Base-by-base conservation (phyloP, 2,888 invertebrate species). In the Stomorhina lunata region DNA sequence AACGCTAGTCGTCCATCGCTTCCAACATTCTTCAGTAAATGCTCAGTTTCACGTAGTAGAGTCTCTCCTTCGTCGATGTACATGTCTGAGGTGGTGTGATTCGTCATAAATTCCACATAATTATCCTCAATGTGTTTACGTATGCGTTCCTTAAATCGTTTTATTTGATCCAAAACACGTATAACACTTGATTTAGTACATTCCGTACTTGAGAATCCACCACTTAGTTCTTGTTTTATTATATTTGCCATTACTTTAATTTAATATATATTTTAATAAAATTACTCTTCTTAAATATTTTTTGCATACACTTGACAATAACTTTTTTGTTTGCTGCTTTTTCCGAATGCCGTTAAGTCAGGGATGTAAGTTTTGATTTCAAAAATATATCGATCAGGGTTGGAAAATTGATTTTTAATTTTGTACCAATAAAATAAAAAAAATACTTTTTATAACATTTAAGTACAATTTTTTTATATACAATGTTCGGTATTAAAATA, bases 1-100 rank as follows among this genome's bases (percentile, higher is more conserved):
- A 95, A 91, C 84, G 94, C 93, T 22, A 92, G 92, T 88, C 93
- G 93, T 0, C 94, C 93, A 79, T 93, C 92, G 61, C 93, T 92
- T 86, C 95, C 94, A 81, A 96, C 85, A n/a, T 86, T 87, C 15
- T 88, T 86, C 0, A 91, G 81, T 9, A 91, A 77, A 27, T 89
- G 84, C 25, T 86, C 86, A 0, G 90, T 87, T 73, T 91, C 90
- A 2, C 86, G 85, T 27, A 88, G 84, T 1, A 91, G 72, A 0
- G 87, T 80, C 22, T 87, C 86, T 0, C 89, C 88, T 45, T 91
- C 90, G 4, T 89, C 88, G 22, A 91, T 84, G 40, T 87, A 88
- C 9, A 88, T 80, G 63, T 90, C 90, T 34, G 90, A 89, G 4
- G 88, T 87, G 0, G 88, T 88, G 61, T 90, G 86, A 84, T 89